Evolutionary conservation across 2,113 vertebrate species (phyloP).

Genomic region (Argyrosomus japonicus): DNA sequence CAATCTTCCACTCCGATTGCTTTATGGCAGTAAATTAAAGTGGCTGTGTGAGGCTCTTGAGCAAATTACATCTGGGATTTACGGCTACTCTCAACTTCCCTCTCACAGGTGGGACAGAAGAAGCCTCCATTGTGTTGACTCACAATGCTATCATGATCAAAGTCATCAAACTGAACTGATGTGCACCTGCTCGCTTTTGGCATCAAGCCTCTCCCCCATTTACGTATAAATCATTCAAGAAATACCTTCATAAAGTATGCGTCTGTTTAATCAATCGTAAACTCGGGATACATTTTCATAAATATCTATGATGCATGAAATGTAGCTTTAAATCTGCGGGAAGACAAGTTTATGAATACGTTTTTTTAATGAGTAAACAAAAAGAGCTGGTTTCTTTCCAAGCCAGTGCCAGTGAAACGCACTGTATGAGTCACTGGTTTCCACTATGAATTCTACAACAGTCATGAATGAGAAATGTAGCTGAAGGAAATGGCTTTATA

Average conservation of each 20-base stretch:
- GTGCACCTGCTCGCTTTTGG: slow-evolving; percentile 19
- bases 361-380: neutral
- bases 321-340: neutral
- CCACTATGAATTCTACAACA: neutral
- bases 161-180: slow-evolving; percentile 28
- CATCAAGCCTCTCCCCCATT: neutral
- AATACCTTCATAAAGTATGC: neutral
- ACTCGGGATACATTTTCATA: neutral
- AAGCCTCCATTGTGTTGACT: slow-evolving; percentile 43
- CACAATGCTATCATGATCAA: slow-evolving; percentile 32
- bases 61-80: slow-evolving; percentile 70
- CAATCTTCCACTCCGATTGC: slow-evolving; percentile 55
- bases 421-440: slow-evolving; percentile 1
- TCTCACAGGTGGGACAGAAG: slow-evolving; percentile 42
- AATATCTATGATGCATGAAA: neutral
- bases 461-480: neutral
- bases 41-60: slow-evolving; percentile 56
- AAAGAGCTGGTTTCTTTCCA: neutral
- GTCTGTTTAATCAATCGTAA: neutral
- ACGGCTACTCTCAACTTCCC: slow-evolving; percentile 43
- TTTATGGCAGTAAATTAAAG: slow-evolving; percentile 70
- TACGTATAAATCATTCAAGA: neutral
- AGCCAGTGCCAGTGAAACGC: neutral
- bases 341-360: neutral
- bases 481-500: neutral